Base-by-base conservation (phyloP, 2,888 invertebrate species). In the Coelinius sp. region DNA sequence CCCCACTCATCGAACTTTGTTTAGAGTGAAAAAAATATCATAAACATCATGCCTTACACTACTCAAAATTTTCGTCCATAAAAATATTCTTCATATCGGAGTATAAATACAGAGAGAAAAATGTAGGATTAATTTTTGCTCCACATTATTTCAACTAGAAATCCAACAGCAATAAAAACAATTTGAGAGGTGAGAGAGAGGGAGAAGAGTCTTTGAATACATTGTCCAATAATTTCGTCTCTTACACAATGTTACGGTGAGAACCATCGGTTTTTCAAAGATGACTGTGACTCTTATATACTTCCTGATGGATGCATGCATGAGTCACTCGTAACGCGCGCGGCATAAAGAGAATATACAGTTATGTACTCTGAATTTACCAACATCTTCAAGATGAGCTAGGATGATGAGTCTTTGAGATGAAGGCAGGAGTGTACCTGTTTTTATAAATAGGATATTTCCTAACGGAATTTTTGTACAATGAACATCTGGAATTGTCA, bases 391-490 rank as follows among this genome's bases (percentile, higher is more conserved):
- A 62, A 66, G 72, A 73, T 68, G 56, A 71, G 70, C n/a, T n/a
- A n/a, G n/a, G 20, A 71, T 73, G 77, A 81, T 81, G 79, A 77
- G 75, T 62, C 76, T 71, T 76, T 75, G 31, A 59, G 59, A 59
- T 59, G 59, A 59, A 31, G 59, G 7, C 73, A 77, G 73, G 81
- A 80, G 79, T 79, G 82, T 81, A 83, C 81, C 80, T 79, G 65
- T 82, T 83, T 85, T 84, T 81, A 81, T 82, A 84, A 82, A 80
- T 80, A 81, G 82, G 84, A 83, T 85, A 56, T 56, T 85, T 85
- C 83, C 85, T 85, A 85, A 85, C 85, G 85, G 85, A 82, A 84
- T 81, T 44, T 74, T 24, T 41, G 74, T 73, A 80, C 80, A 80
- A 79, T 80, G 74, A 78, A 76, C 74, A 75, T 76, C 72, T 75